Conservation (phyloP, 2,113 vertebrate genomes). For the Hippocampus guttulatus region DNA sequence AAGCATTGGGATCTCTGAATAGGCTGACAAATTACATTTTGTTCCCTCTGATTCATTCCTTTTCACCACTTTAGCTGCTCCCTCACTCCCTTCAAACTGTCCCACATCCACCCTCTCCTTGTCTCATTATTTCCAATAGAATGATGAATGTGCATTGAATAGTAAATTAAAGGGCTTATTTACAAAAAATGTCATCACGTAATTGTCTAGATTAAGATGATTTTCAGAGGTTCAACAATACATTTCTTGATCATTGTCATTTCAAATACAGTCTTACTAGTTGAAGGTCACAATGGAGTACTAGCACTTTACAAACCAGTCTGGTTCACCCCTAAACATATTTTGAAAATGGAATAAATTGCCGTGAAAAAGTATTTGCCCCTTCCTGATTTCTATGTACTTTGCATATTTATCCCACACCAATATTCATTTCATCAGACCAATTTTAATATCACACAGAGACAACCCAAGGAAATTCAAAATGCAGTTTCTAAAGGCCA, state of each 20-base stretch:
- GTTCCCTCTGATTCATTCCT: conserved; percentile 61
- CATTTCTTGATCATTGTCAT: conserved; percentile 18
- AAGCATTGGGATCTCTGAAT: conserved; percentile 60
- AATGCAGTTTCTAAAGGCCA: too few species aligned
- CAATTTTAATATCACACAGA: too few species aligned
- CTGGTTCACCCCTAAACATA: neutral
- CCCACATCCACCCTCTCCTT: conserved; percentile 31
- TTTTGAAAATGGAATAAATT: neutral
- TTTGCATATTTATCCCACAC: too few species aligned
- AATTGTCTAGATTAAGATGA: conserved; percentile 61
- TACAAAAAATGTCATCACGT: conserved; percentile 59
- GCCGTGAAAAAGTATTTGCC: too few species aligned
- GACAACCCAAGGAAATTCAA: too few species aligned
- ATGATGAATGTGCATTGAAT: conserved; percentile 60
- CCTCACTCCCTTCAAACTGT: conserved; percentile 18
- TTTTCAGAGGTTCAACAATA: conserved; percentile 35
- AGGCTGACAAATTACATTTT: conserved; percentile 69
- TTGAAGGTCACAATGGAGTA: conserved; percentile 47
- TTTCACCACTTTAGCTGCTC: conserved; percentile 38
- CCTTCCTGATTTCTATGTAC: too few species aligned
- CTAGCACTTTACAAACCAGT: neutral
- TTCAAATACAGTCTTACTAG: conserved; percentile 25
- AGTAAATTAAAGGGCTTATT: conserved; percentile 58
- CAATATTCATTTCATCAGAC: too few species aligned
- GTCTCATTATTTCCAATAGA: conserved; percentile 67